Evolutionary conservation across 2,113 vertebrate genomes (phyloP).

Genomic region (Labeo rohita): DNA sequence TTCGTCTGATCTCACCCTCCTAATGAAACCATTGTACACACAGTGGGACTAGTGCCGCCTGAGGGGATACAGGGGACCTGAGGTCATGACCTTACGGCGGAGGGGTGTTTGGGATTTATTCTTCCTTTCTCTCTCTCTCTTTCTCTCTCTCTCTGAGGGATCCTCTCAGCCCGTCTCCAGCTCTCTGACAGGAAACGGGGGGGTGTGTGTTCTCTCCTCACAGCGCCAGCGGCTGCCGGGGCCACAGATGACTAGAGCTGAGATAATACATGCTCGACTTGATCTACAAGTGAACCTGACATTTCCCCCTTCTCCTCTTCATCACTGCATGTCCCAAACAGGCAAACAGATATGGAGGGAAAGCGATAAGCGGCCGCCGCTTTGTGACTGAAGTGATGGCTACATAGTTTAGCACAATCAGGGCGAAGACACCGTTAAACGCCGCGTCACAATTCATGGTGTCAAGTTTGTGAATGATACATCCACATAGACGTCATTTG

Average conservation of each 20-base stretch:
- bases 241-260: slow-evolving; percentile 67
- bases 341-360: slow-evolving; percentile 71
- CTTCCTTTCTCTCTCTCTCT: slow-evolving; percentile 18
- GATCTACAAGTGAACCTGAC: slow-evolving; percentile 81
- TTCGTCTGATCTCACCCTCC: neutral
- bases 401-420: slow-evolving; percentile 65
- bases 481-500: slow-evolving; percentile 18
- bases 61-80: slow-evolving; percentile 11
- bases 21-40: slow-evolving; percentile 13
- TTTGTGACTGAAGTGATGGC: slow-evolving; percentile 71
- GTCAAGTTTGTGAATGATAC: slow-evolving; percentile 36
- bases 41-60: neutral
- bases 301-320: slow-evolving; percentile 72
- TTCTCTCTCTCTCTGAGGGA: neutral
- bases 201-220: slow-evolving; percentile 32
- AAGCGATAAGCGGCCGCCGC: slow-evolving; percentile 72
- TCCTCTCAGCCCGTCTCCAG: neutral
- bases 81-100: slow-evolving; percentile 31
- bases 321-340: slow-evolving; percentile 72
- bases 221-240: slow-evolving; percentile 54
- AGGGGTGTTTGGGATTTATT: slow-evolving; percentile 44
- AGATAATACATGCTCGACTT: slow-evolving; percentile 80
- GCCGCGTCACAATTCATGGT: slow-evolving; percentile 22
- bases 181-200: neutral
- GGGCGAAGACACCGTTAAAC: slow-evolving; percentile 52